Percentiles rank a stretch among this genome's conserved stretches.
Evolutionary conservation across 1,140 invertebrate species (phyloP).

Genomic region (Myzus persicae): DNA sequence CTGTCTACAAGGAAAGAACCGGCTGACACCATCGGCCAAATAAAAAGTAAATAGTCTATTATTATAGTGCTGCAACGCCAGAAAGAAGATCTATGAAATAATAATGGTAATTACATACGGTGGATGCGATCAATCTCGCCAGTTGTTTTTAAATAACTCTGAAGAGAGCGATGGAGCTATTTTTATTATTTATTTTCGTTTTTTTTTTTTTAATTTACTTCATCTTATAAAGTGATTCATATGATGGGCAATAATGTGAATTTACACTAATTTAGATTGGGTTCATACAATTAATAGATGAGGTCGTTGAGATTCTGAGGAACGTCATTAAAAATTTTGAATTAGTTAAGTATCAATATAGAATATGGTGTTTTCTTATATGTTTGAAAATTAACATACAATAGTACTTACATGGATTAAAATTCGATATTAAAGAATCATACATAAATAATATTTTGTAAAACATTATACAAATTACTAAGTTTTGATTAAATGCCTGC

Average conservation of each 20-base stretch:
- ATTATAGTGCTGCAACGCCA: not conserved
- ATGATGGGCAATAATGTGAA: not conserved
- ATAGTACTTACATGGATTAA: not conserved
- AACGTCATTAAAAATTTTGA: not conserved
- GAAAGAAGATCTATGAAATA: not conserved
- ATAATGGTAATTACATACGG: not conserved
- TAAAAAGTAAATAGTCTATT: conserved; percentile 7
- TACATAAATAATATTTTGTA: no score
- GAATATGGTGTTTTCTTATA: not conserved
- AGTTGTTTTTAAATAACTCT: not conserved
- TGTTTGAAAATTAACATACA: not conserved
- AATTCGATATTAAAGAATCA: not conserved
- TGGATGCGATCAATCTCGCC: not conserved
- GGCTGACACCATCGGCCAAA: not conserved
- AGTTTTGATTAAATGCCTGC: not conserved
- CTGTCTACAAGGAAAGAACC: conserved; percentile 26
- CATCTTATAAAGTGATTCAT: not conserved
- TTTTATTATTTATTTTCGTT: not conserved
- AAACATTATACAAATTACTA: no score
- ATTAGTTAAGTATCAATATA: not conserved
- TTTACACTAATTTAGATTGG: not conserved
- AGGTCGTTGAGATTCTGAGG: no score
- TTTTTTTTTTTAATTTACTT: conserved; percentile 26
- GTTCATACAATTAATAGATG: not conserved
- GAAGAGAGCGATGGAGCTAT: not conserved